phyloP scores from a whole-genome alignment of 2,113 vertebrate species.

The Hipposideros armiger region DNA sequence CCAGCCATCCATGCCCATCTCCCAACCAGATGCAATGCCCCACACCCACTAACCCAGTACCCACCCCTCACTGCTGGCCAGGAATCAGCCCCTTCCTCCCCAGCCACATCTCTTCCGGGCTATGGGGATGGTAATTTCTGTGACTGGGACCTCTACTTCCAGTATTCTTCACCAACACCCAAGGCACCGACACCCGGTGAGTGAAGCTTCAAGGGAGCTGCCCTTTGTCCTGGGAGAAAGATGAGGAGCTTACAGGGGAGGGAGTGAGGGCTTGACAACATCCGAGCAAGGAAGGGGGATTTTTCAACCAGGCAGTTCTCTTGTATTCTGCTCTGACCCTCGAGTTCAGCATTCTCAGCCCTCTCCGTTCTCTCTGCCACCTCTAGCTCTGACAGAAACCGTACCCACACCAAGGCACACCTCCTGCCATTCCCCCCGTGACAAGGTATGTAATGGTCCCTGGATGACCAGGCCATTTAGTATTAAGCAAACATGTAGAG shows the following conservation, averaged over 20 bases:
- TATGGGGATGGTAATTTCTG: background rate
- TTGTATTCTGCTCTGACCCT: background rate
- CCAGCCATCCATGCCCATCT: background rate
- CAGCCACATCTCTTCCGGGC: background rate
- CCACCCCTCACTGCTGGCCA: background rate
- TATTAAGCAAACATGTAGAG: background rate
- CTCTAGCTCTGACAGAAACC: conserved; percentile 58
- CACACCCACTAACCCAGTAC: background rate
- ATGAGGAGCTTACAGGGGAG: background rate
- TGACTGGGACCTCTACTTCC: conserved; percentile 56
- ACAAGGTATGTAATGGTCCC: conserved; percentile 58
- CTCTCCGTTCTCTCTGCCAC: background rate
- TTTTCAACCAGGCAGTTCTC: background rate
- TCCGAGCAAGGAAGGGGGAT: background rate
- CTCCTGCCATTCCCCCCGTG: conserved; percentile 44
- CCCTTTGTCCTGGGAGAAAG: conserved; percentile 1
- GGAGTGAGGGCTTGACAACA: background rate
- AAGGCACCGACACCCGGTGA: conserved; percentile 73
- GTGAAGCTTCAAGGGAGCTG: conserved; percentile 10
- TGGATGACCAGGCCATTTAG: background rate
- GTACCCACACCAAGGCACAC: conserved; percentile 24
- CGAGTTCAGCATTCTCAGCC: background rate
- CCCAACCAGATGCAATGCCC: background rate
- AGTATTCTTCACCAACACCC: conserved; percentile 69
- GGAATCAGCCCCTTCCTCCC: background rate